A percentile compares a stretch with the other conserved stretches of the same genome.
phyloP scores from a whole-genome alignment of 2,113 vertebrate species.

The Mormoops blainvillei region DNA sequence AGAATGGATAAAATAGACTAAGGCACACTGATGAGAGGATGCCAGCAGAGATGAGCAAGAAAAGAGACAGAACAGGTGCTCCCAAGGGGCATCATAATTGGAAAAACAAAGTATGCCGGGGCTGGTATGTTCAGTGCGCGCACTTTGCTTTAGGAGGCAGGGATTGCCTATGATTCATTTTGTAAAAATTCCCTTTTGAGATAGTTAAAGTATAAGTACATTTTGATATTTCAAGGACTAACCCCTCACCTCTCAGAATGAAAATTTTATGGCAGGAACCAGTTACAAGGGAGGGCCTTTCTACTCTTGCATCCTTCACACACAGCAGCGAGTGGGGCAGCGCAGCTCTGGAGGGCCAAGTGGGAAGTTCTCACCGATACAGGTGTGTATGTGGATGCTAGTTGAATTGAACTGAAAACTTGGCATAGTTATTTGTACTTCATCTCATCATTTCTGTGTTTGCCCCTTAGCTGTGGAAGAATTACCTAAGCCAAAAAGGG shows the following conservation, averaged over 20 bases:
- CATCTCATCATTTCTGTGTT: background rate
- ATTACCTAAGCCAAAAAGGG: background rate
- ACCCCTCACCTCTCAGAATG: background rate
- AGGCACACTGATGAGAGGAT: background rate
- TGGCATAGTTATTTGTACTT: background rate
- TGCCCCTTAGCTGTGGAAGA: background rate
- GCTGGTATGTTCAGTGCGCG: background rate
- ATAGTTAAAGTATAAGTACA: background rate
- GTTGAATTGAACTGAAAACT: background rate
- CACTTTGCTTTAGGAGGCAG: slow-evolving; percentile 13
- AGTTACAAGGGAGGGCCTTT: background rate
- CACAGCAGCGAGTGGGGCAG: background rate
- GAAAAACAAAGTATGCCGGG: background rate
- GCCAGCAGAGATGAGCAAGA: background rate
- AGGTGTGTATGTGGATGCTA: background rate
- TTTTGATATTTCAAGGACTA: background rate
- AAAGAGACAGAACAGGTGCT: background rate
- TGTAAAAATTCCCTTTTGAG: background rate
- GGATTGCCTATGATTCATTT: background rate
- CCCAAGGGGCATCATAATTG: background rate
- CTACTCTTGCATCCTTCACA: background rate
- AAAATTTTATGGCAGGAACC: background rate
- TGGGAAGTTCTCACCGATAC: background rate
- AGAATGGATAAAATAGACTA: background rate
- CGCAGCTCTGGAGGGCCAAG: background rate